Conservation (phyloP, 2,888 invertebrate genomes). For the Itoplectis maculator region DNA sequence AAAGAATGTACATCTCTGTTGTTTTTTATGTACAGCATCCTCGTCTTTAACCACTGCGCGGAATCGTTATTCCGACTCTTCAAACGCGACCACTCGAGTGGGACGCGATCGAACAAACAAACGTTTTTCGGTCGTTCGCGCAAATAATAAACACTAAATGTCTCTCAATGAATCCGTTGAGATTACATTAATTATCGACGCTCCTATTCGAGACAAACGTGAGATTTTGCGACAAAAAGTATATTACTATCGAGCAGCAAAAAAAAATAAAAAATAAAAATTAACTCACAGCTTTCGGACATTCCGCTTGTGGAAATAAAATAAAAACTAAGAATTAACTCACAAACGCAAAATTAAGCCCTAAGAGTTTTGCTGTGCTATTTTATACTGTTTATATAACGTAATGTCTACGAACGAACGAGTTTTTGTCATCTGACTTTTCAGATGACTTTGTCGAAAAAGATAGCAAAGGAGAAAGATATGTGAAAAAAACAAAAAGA, state of each 20-base stretch:
- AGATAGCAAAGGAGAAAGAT: neutral
- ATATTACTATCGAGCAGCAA: neutral
- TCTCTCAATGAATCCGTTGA: slow-evolving; percentile 1
- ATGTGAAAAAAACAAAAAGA: slow-evolving; percentile 31
- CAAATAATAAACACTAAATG: slow-evolving; percentile 3
- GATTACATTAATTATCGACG: neutral
- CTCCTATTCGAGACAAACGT: neutral
- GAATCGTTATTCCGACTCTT: neutral
- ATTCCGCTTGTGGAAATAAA: slow-evolving; percentile 52
- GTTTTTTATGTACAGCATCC: slow-evolving; percentile 49
- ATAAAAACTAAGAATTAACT: slow-evolving; percentile 30
- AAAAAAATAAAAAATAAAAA: slow-evolving; percentile 14
- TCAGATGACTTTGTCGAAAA: slow-evolving; percentile 30
- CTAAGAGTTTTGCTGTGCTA: slow-evolving; percentile 62
- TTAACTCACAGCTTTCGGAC: slow-evolving; percentile 45
- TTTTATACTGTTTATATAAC: slow-evolving; percentile 66
- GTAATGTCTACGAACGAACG: slow-evolving; percentile 45
- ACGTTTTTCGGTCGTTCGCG: neutral
- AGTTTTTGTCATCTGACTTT: slow-evolving; percentile 39
- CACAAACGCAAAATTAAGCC: slow-evolving; percentile 57
- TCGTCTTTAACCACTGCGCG: slow-evolving; percentile 22
- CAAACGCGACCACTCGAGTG: neutral
- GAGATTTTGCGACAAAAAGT: slow-evolving; percentile 1
- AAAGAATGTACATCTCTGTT: slow-evolving; percentile 47
- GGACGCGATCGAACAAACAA: neutral